These are phyloP conservation scores for Silurus glanis DNA, from an alignment of 2,113 vertebrate species.

Conservation along the genomic window DNA sequence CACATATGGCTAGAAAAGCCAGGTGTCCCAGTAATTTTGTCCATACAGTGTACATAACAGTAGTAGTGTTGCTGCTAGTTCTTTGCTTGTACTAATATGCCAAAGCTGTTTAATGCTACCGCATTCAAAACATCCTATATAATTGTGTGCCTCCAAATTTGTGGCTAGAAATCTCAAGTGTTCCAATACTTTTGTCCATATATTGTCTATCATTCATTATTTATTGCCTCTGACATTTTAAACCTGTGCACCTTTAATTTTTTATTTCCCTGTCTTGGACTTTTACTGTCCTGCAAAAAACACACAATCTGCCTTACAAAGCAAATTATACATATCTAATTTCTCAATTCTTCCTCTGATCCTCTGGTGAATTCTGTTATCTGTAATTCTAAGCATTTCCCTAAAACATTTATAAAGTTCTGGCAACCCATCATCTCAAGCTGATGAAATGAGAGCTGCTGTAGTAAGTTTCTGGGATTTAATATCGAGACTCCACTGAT, in stretches of 20 bases:
- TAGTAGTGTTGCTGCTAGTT: too few species aligned
- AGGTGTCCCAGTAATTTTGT: not conserved
- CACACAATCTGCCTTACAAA: not conserved
- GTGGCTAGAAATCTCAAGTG: not conserved
- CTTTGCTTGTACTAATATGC: too few species aligned
- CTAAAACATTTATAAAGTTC: not conserved
- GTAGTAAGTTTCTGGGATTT: slow-evolving; percentile 18
- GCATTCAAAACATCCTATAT: too few species aligned
- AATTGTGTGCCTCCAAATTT: too few species aligned
- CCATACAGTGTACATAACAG: not conserved
- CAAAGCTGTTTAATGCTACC: too few species aligned
- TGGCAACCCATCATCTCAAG: not conserved
- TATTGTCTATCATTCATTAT: not conserved
- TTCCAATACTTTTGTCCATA: too few species aligned
- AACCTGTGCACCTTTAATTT: not conserved
- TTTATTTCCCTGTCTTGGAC: not conserved
- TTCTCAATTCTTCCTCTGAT: too few species aligned
- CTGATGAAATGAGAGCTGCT: slow-evolving; percentile 5
- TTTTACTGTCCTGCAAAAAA: not conserved
- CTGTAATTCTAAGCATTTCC: not conserved
- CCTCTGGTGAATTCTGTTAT: not conserved
- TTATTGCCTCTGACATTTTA: not conserved
- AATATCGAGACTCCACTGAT: slow-evolving; percentile 11
- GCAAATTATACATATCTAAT: not conserved
- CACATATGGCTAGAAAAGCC: not conserved